Percentiles rank a stretch among this genome's conserved stretches.
These are phyloP conservation scores for Andrena praecox DNA, from an alignment of 2,888 invertebrate genomes.

Conservation along the genomic window DNA sequence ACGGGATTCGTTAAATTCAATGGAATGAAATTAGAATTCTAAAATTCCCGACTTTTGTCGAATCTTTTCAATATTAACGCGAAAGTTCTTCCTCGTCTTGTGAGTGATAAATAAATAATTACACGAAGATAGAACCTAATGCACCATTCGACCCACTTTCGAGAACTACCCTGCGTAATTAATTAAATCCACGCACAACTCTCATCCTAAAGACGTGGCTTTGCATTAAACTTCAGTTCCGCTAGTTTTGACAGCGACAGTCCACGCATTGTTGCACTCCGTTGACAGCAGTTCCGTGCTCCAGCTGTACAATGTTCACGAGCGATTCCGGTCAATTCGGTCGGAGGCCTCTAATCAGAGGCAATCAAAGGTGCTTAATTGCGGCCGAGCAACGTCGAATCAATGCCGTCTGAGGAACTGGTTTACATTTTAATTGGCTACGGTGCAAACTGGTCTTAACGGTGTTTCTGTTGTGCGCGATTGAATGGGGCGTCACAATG, in stretches of 20 bases:
- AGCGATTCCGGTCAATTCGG: constrained; percentile 41
- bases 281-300: constrained; percentile 3
- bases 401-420: constrained; percentile 57
- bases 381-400: constrained; percentile 38
- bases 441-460: constrained; percentile 67
- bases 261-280: background rate
- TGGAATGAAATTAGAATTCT: background rate
- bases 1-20: background rate
- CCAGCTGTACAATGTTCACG: background rate
- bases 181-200: no score
- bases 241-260: no score
- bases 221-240: no score
- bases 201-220: no score
- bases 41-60: no score
- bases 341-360: constrained; percentile 15
- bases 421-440: constrained; percentile 72
- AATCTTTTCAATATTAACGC: no score
- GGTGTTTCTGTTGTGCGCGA: constrained; percentile 71
- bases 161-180: no score
- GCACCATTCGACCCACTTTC: no score
- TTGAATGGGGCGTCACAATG: constrained; percentile 68
- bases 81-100: no score
- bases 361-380: constrained; percentile 52
- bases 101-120: no score
- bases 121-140: no score